These are phyloP conservation scores for Solea solea DNA, from an alignment of 2,113 vertebrate genomes.

Conservation along the genomic window DNA sequence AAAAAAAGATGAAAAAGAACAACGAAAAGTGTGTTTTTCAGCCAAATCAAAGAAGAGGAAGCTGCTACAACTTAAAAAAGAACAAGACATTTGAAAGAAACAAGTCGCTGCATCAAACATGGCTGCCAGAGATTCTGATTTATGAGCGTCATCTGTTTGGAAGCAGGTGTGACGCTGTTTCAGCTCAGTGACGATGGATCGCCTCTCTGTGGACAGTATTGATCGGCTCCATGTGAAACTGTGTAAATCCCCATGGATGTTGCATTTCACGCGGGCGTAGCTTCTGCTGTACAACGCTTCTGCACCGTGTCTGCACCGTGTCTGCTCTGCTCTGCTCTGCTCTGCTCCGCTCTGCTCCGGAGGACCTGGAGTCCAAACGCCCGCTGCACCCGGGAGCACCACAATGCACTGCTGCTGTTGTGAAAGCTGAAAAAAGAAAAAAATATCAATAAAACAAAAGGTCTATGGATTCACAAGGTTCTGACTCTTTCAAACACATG, in stretches of 20 bases:
- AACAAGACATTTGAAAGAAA: too few species aligned
- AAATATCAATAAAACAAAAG: constrained; percentile 55
- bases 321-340: constrained; percentile 38
- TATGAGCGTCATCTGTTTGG: too few species aligned
- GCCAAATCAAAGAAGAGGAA: too few species aligned
- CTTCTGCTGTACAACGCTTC: constrained; percentile 73
- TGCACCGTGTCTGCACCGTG: constrained; percentile 67
- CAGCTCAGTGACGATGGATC: too few species aligned
- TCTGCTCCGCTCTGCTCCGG: constrained; percentile 44
- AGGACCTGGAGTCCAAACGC: constrained; percentile 30
- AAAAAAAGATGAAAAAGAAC: too few species aligned
- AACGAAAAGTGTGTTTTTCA: too few species aligned
- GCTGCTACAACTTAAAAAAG: too few species aligned
- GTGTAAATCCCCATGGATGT: constrained; percentile 39
- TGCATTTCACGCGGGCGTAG: constrained; percentile 49
- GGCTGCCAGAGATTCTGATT: too few species aligned
- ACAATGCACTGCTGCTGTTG: constrained; percentile 50
- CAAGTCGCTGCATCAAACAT: too few species aligned
- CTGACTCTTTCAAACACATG: constrained; percentile 11
- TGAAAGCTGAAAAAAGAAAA: constrained; percentile 51
- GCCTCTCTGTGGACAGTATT: too few species aligned
- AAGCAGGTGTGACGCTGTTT: too few species aligned
- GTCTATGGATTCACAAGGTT: constrained; percentile 45
- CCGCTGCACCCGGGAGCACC: constrained; percentile 21
- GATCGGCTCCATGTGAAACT: constrained; percentile 31